Percentiles rank a stretch among this genome's conserved stretches.
Evolutionary conservation across 2,888 invertebrate species (phyloP).

Genomic region (Blastobasis adustella): DNA sequence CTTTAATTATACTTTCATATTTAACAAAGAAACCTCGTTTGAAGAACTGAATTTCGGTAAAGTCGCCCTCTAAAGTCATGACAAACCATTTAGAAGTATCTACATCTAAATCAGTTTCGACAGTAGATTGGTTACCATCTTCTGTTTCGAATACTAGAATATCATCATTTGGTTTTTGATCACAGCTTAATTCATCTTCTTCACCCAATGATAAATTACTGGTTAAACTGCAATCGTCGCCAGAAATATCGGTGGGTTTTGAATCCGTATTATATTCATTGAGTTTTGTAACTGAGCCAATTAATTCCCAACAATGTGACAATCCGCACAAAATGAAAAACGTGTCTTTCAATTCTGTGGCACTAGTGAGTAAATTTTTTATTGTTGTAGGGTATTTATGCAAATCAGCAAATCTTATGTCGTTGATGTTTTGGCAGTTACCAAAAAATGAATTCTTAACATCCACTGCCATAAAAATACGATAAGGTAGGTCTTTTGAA

Average conservation of each 20-base stretch:
- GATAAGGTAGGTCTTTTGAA: constrained; percentile 38
- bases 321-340: constrained; percentile 61
- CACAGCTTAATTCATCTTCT: background rate
- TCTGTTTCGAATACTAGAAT: no score
- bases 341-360: constrained; percentile 41
- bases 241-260: constrained; percentile 4
- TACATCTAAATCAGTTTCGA: constrained; percentile 4
- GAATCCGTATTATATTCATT: constrained; percentile 2
- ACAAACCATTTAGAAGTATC: constrained; percentile 70
- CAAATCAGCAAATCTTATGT: constrained; percentile 45
- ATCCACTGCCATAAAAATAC: constrained; percentile 54
- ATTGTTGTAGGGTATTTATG: constrained; percentile 50
- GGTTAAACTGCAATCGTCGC: background rate
- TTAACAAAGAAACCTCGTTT: constrained; percentile 70
- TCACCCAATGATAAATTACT: background rate
- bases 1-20: constrained; percentile 62
- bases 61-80: constrained; percentile 70
- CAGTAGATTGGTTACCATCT: background rate
- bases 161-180: background rate
- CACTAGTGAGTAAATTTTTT: constrained; percentile 51
- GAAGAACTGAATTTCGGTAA: constrained; percentile 66
- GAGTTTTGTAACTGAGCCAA: constrained; percentile 51
- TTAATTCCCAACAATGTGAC: constrained; percentile 55
- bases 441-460: constrained; percentile 33
- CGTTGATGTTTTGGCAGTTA: constrained; percentile 49